Evolutionary conservation across 2,113 vertebrate genomes (phyloP), one percentile per base, ranked within the genome.

Genomic region (Centropus unirufus): DNA sequence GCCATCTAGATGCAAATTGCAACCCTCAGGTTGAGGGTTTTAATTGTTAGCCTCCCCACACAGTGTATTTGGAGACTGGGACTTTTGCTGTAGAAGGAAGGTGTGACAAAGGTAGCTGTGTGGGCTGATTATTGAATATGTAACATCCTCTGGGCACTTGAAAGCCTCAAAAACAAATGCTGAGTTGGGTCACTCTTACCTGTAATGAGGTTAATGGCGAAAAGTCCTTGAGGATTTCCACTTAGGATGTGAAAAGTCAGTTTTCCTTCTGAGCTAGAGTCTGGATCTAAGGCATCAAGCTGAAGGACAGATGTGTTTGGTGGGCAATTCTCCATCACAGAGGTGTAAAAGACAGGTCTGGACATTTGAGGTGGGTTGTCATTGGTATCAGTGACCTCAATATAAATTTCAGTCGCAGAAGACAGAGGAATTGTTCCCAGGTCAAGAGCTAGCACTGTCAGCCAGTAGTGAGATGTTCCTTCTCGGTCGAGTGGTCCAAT

Each of bases 371-470:
- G 99, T 19, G 98, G 97, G 73, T 99, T 99, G 94, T 99, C 99
- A n/a, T 99, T 99, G 51, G 99, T 92, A 64, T 99, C 99, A 1
- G 94, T 97, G 76, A 99, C 98, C 91, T 99, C 99, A 74, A 99
- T 97, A 95, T 98, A 99, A 94, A 99, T 98, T 92, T 99, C 99
- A n/a, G 98, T 98, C 95, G 98, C 98, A 49, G 99, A 98, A 44
- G 97, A 95, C 61, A 99, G 96, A 46, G 99, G 98, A 63, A 98
- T 62, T 1, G 98, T 98, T 9, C 99, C 99, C 91, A 98, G 95
- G 87, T 99, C 99, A 44, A 98, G 98, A 58, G 98, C 99, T 36
- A 98, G 97, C 32, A 99, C 98, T 3, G 99, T 99, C 64, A 99
- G 96, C 99, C 99, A 99, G 93, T 99, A 99, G 97, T 98, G 98